These are phyloP conservation scores for Microctenopoma lineatum DNA, from an alignment of 2,797 vertebrate genomes.

Conservation along the genomic window DNA sequence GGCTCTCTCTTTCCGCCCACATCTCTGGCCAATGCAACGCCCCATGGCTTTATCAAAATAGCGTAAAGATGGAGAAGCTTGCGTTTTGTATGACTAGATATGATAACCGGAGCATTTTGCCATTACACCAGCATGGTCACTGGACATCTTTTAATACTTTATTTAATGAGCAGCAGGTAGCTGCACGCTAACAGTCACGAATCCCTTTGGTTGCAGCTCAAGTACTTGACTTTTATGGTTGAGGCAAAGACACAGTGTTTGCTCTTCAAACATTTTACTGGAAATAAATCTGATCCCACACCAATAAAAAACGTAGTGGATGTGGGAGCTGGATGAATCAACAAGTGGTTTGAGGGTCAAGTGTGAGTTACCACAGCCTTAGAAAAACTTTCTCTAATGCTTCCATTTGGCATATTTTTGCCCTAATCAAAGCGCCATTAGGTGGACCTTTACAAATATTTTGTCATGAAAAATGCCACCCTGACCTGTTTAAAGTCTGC, in stretches of 20 bases:
- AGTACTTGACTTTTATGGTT: conserved; percentile 18
- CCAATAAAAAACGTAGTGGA: neutral
- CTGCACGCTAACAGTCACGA: conserved; percentile 3
- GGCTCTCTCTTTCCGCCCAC: conserved; percentile 49
- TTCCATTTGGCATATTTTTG: neutral
- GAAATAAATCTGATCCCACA: neutral
- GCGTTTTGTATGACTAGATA: conserved; percentile 58
- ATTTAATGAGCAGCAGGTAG: conserved; percentile 43
- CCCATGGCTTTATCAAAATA: conserved; percentile 61
- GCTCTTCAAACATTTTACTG: neutral
- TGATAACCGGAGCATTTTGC: conserved; percentile 59
- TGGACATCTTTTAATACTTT: conserved; percentile 31
- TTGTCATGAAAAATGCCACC: neutral
- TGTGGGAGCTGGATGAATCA: neutral
- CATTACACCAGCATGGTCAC: conserved; percentile 39
- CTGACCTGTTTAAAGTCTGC: conserved; percentile 31
- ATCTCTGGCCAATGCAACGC: conserved; percentile 53
- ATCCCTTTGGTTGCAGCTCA: conserved; percentile 11
- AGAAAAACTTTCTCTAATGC: neutral
- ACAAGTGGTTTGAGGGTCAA: conserved; percentile 15
- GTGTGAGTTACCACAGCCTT: neutral
- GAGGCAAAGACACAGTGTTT: neutral
- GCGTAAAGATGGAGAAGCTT: conserved; percentile 45
- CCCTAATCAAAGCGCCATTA: conserved; percentile 7
- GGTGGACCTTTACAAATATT: conserved; percentile 16